These are phyloP conservation scores for Holothuria glaberrima DNA, from an alignment of 35 echinoderm and acorn worm species.

Conservation along the genomic window DNA sequence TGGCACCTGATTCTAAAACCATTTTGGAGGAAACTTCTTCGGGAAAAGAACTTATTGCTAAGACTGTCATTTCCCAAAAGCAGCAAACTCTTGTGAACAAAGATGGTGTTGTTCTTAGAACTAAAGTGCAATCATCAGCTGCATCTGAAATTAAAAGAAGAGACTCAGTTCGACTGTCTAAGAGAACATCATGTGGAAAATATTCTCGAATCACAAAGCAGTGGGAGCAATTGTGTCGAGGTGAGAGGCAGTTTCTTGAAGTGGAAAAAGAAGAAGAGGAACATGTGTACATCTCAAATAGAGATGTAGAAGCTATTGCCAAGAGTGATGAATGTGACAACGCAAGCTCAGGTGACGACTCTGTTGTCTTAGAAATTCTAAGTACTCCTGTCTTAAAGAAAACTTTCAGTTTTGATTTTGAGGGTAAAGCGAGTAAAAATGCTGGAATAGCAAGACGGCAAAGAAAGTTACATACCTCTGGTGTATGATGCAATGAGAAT, in stretches of 20 bases:
- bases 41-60: not conserved
- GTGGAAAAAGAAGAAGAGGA: not conserved
- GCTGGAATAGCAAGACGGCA: conserved; percentile 3
- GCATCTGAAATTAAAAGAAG: conserved; percentile 11
- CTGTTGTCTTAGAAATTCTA: conserved; percentile 77
- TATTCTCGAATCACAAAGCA: conserved; percentile 77
- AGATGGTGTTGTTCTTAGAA: conserved; percentile 16
- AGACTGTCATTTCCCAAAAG: not conserved
- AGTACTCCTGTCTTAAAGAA: conserved; percentile 78
- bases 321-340: conserved; percentile 38
- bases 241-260: conserved; percentile 19
- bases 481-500: not conserved
- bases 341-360: conserved; percentile 57
- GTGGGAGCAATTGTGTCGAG: conserved; percentile 68
- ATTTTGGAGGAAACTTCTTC: not conserved
- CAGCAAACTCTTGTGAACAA: not conserved
- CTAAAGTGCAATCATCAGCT: not conserved
- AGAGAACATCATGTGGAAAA: conserved; percentile 79
- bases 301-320: conserved; percentile 5
- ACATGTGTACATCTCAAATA: not conserved
- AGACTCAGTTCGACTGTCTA: conserved; percentile 53
- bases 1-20: not conserved
- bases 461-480: conserved; percentile 29
- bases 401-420: conserved; percentile 68
- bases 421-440: not conserved